phyloP scores from a whole-genome alignment of 2,888 invertebrate genomes.

The Augochlorella aurata region DNA sequence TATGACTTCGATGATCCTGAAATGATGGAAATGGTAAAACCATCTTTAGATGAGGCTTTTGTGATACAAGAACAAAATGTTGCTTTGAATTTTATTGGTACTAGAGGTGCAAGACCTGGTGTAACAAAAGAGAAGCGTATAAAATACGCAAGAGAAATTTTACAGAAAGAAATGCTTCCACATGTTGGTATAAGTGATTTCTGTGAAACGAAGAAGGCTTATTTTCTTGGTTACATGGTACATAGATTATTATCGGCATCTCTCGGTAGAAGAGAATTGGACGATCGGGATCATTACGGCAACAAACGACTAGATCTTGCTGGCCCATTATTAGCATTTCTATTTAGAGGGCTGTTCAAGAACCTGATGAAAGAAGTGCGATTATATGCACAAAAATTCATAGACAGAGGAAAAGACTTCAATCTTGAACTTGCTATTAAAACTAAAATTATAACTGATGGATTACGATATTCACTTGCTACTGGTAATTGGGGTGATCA shows the following conservation, averaged over 20 bases:
- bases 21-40: conserved; percentile 99
- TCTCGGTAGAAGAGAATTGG: conserved; percentile 96
- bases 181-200: conserved; percentile 99
- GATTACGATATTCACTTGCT: conserved; percentile 97
- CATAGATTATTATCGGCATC: conserved; percentile 97
- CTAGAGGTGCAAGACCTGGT: conserved; percentile 98
- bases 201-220: conserved; percentile 99
- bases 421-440: conserved; percentile 98
- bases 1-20: conserved; percentile 99
- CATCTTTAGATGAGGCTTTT: conserved; percentile 99
- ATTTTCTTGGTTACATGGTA: conserved; percentile 99
- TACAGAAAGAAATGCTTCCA: conserved; percentile 99
- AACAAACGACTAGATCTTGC: conserved; percentile 99
- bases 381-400: conserved; percentile 99
- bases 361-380: conserved; percentile 98
- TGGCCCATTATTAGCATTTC: conserved; percentile 97
- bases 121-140: conserved; percentile 99
- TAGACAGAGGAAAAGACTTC: conserved; percentile 99
- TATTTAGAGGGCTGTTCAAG: conserved; percentile 98
- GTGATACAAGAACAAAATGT: conserved; percentile 99
- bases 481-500: conserved; percentile 99
- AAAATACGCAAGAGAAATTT: conserved; percentile 99
- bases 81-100: conserved; percentile 98
- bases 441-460: conserved; percentile 98
- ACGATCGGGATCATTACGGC: conserved; percentile 99